phyloP scores from a whole-genome alignment of 1,140 invertebrate genomes.

The Leptinotarsa undecemlineata region DNA sequence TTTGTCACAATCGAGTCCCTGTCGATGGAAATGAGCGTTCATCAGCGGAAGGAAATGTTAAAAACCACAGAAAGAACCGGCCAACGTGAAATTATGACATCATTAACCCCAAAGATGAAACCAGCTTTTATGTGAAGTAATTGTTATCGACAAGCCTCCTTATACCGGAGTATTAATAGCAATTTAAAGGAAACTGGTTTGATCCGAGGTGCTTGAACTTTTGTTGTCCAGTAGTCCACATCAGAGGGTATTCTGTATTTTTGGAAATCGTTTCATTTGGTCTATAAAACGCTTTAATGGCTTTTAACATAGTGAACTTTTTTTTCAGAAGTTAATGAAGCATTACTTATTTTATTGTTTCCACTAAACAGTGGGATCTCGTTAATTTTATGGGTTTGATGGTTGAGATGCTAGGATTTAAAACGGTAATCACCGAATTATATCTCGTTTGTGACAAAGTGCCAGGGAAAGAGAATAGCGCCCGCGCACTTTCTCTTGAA shows the following conservation, averaged over 20 bases:
- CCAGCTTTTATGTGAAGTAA: conserved; percentile 20
- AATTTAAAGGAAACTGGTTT: conserved; percentile 21
- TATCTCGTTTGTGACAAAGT: background rate
- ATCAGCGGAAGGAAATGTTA: background rate
- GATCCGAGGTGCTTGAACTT: conserved; percentile 20
- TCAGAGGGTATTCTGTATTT: conserved; percentile 21
- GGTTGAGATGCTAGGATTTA: background rate
- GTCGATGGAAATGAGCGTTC: too few relatives aligned
- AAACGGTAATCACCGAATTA: background rate
- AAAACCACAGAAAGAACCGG: background rate
- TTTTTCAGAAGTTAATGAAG: background rate
- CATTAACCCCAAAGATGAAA: conserved; percentile 21
- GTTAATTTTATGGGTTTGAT: background rate
- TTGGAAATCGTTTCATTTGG: conserved; percentile 6
- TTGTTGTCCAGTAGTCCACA: conserved; percentile 19
- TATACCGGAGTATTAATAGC: conserved; percentile 19
- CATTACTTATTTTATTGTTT: conserved; percentile 1
- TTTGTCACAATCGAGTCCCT: too few relatives aligned
- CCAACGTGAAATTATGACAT: conserved; percentile 13
- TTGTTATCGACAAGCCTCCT: conserved; percentile 24
- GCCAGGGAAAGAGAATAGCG: too few relatives aligned
- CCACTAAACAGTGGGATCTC: background rate
- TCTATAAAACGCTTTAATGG: background rate
- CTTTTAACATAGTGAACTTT: background rate
- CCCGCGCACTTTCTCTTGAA: too few relatives aligned